Conservation (phyloP, 2,888 invertebrate genomes). For the Eupithecia tripunctaria region DNA sequence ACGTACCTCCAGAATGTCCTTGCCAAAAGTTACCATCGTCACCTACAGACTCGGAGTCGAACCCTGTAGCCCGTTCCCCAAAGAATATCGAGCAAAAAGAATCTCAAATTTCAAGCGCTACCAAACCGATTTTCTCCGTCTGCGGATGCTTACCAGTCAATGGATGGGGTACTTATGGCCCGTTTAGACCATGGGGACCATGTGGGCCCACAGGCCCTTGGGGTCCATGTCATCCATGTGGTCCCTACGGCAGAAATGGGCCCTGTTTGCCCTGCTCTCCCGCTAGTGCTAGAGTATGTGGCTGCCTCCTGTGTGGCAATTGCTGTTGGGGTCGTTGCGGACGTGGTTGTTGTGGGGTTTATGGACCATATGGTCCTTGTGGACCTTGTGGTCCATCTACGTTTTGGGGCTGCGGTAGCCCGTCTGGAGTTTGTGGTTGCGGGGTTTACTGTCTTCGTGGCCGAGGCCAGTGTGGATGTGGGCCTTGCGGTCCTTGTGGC, state of each 20-base stretch:
- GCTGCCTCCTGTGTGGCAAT: constrained; percentile 3
- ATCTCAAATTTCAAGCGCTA: neutral
- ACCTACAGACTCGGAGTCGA: neutral
- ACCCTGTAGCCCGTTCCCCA: neutral
- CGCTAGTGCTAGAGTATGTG: neutral
- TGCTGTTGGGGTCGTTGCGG: constrained; percentile 17
- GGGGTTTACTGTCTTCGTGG: constrained; percentile 6
- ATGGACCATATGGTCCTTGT: constrained; percentile 20
- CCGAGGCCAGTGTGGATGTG: constrained; percentile 32
- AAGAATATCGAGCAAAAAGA: neutral
- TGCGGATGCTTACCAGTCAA: neutral
- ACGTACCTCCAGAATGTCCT: neutral
- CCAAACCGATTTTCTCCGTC: neutral
- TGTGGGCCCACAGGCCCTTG: constrained; percentile 13
- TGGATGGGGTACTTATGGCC: constrained; percentile 1
- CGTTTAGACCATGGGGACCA: constrained; percentile 15
- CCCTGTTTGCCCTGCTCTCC: neutral
- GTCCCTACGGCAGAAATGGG: constrained; percentile 14
- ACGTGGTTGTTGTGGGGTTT: constrained; percentile 20
- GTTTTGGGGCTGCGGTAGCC: constrained; percentile 35
- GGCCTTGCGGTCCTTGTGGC: constrained; percentile 25
- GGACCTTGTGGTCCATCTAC: constrained; percentile 11
- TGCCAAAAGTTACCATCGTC: neutral
- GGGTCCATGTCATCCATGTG: constrained; percentile 12
- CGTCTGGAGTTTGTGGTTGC: constrained; percentile 3